phyloP scores from a whole-genome alignment of 1,140 invertebrate genomes.

The Musca vetustissima region DNA sequence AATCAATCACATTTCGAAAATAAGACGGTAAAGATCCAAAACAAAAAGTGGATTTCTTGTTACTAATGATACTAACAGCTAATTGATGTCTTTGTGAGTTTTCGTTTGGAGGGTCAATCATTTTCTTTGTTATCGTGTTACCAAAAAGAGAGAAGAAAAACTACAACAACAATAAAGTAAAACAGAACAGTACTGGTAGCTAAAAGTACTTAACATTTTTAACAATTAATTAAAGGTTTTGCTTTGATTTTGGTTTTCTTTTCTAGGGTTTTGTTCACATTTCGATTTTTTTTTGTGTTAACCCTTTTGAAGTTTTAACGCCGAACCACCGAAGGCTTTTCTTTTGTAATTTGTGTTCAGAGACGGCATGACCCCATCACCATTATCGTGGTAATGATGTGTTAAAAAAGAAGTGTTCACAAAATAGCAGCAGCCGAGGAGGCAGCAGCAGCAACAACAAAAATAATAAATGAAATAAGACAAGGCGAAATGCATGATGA shows the following conservation, averaged over 20 bases:
- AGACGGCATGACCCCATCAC: not conserved
- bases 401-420: not conserved
- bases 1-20: no score
- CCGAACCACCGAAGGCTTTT: not conserved
- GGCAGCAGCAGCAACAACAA: not conserved
- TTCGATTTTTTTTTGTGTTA: not conserved
- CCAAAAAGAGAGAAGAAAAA: not conserved
- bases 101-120: not conserved
- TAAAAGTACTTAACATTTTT: conserved; percentile 16
- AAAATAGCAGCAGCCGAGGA: no score
- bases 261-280: no score
- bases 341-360: not conserved
- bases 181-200: conserved; percentile 4
- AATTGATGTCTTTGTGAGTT: conserved; percentile 6
- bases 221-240: conserved; percentile 20
- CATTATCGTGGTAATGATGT: conserved; percentile 20
- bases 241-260: not conserved
- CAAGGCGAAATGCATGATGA: not conserved
- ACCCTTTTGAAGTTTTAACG: conserved; percentile 5
- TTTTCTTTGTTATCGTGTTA: not conserved
- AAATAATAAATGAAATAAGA: not conserved
- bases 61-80: not conserved
- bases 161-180: not conserved
- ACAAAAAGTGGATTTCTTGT: no score
- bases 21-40: no score